Conservation (phyloP, 1,140 invertebrate genomes). For the Danaus melanippus region DNA sequence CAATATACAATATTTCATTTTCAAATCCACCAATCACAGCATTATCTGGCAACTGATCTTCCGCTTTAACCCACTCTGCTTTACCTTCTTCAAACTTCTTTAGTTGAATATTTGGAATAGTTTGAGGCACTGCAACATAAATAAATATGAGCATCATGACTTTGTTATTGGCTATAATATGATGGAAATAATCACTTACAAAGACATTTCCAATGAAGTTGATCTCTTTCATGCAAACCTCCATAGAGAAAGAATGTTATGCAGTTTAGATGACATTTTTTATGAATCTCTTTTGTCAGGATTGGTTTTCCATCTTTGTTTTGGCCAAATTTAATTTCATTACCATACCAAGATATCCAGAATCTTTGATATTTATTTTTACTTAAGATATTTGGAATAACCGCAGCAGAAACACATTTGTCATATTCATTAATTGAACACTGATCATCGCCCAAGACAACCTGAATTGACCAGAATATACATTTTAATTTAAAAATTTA, state of each 20-base stretch:
- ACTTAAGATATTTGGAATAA: slow-evolving; percentile 3
- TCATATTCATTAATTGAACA: slow-evolving; percentile 5
- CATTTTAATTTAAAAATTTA: too few relatives aligned
- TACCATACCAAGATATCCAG: slow-evolving; percentile 7
- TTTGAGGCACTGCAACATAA: slow-evolving; percentile 10
- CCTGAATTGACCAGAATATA: too few relatives aligned
- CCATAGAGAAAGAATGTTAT: slow-evolving; percentile 7
- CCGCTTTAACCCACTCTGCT: slow-evolving; percentile 8
- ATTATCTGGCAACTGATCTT: slow-evolving; percentile 74
- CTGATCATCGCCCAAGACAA: not conserved
- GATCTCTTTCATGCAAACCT: not conserved
- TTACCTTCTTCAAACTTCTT: slow-evolving; percentile 1
- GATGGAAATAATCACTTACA: slow-evolving; percentile 4
- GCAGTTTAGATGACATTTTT: not conserved
- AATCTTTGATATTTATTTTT: slow-evolving; percentile 1
- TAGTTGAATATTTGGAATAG: slow-evolving; percentile 2
- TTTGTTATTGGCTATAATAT: not conserved
- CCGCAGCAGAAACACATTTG: not conserved
- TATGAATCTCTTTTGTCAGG: not conserved
- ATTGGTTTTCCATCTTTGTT: slow-evolving; percentile 2
- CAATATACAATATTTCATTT: slow-evolving; percentile 78
- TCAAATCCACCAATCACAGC: slow-evolving; percentile 80
- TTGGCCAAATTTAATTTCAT: slow-evolving; percentile 3
- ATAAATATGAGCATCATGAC: not conserved
- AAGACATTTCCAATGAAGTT: slow-evolving; percentile 3